These are phyloP conservation scores for Mycetomoellerius zeteki DNA, from an alignment of 1,140 invertebrate species.

Conservation along the genomic window DNA sequence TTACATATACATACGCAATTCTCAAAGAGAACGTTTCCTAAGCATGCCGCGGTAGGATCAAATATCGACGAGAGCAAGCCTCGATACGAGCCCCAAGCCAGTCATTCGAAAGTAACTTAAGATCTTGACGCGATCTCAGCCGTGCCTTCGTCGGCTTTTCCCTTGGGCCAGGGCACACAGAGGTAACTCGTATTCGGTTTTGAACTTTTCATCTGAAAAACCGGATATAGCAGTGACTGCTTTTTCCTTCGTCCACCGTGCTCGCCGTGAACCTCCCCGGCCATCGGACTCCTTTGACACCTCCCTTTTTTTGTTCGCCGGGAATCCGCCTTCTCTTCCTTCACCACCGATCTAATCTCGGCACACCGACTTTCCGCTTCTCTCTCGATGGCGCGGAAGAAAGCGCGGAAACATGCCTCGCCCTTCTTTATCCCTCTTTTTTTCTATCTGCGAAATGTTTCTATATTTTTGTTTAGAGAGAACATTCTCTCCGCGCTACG, in stretches of 20 bases:
- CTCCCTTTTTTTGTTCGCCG: constrained; percentile 49
- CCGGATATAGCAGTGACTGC: constrained; percentile 61
- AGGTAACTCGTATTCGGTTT: constrained; percentile 55
- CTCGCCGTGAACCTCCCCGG: background rate
- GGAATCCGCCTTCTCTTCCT: constrained; percentile 30
- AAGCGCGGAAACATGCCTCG: background rate
- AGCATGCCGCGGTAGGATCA: constrained; percentile 56
- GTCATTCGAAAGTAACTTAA: constrained; percentile 75
- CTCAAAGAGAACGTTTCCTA: constrained; percentile 62
- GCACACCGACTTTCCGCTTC: constrained; percentile 29
- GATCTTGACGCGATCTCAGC: constrained; percentile 67
- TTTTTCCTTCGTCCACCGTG: constrained; percentile 36
- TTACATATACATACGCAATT: background rate
- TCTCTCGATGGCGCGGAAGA: background rate
- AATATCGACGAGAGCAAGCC: constrained; percentile 59
- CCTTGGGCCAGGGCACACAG: constrained; percentile 19
- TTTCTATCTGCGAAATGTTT: constrained; percentile 14
- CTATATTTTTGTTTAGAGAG: constrained; percentile 33
- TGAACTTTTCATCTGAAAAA: constrained; percentile 72
- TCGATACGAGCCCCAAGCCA: constrained; percentile 68
- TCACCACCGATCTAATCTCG: constrained; percentile 53
- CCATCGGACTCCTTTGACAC: constrained; percentile 49
- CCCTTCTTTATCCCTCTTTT: background rate
- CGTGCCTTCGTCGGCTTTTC: constrained; percentile 2
- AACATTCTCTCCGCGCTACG: background rate